Evolutionary conservation across 2,113 vertebrate genomes (phyloP), one percentile per base, ranked within the genome.

Genomic region (Dolichallabes microphthalmus): DNA sequence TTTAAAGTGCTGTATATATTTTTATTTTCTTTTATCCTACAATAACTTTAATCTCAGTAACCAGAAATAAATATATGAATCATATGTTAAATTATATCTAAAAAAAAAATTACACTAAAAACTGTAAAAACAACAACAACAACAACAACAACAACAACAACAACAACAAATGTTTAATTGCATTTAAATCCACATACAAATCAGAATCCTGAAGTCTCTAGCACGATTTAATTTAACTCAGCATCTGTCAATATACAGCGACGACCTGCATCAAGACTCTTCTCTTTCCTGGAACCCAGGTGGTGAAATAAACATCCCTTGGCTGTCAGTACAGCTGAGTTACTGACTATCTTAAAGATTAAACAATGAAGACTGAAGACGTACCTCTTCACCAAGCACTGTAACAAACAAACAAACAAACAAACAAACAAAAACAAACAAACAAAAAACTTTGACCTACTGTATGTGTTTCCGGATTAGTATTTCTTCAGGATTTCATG

Each of bases 241-340:
- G 1, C 20, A 1, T 73, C 9, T 10, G 8, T 55, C 52, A 30
- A 30, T 13, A 53, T 27, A 30, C 14, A 76, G 19, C 15, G 19
- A 76, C 30, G 7, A 55, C 74, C 50, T 76, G n/a, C n/a, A 53
- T 50, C 69, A 20, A 73, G 35, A 52, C 71, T 53, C n/a, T 53
- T 30, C 25, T 76, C 14, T 55, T 50, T 55, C 50, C 52, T 55
- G 50, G n/a, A 76, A 55, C 50, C 74, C 52, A 76, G 50, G 50
- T 76, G 74, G n/a, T 76, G 14, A n/a, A 76, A 76, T 76, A 53
- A 55, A 76, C 74, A 17, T 69, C 66, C n/a, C 15, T 4, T 22
- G 17, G 27, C 75, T 77, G 75, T 77, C 53, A 32, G 27, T 30
- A 77, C 75, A 77, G 27, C 53, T 78, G 53, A 78, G 75, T 58